Evolutionary conservation across 2,113 vertebrate species (phyloP).

Genomic region (Spermophilus dauricus): DNA sequence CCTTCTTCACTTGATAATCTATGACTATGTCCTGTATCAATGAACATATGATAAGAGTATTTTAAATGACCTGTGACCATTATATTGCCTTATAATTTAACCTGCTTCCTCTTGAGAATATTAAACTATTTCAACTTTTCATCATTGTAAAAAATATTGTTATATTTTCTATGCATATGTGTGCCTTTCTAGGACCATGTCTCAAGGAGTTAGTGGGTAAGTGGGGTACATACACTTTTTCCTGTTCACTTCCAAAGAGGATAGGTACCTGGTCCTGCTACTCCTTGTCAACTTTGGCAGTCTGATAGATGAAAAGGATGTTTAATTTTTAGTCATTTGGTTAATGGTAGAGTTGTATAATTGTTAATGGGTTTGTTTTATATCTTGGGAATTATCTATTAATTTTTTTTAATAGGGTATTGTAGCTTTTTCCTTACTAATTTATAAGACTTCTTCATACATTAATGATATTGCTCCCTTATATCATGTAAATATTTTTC

Average conservation of each 20-base stretch:
- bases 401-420: no score
- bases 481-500: background rate
- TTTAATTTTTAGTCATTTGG: slow-evolving; percentile 15
- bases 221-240: background rate
- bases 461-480: background rate
- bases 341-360: background rate
- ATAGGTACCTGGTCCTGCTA: background rate
- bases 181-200: background rate
- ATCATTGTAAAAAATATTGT: background rate
- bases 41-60: background rate
- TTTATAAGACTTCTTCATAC: background rate
- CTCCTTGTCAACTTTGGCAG: background rate
- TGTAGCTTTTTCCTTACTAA: no score
- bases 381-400: background rate
- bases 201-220: background rate
- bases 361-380: background rate
- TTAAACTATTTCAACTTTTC: background rate
- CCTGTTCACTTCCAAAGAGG: no score
- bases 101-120: background rate
- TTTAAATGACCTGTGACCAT: background rate
- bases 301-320: background rate
- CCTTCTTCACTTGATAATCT: background rate
- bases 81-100: background rate
- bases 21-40: background rate
- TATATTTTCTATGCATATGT: background rate